Base-by-base conservation (phyloP, 2,888 invertebrate species). In the Plebejus melissa region DNA sequence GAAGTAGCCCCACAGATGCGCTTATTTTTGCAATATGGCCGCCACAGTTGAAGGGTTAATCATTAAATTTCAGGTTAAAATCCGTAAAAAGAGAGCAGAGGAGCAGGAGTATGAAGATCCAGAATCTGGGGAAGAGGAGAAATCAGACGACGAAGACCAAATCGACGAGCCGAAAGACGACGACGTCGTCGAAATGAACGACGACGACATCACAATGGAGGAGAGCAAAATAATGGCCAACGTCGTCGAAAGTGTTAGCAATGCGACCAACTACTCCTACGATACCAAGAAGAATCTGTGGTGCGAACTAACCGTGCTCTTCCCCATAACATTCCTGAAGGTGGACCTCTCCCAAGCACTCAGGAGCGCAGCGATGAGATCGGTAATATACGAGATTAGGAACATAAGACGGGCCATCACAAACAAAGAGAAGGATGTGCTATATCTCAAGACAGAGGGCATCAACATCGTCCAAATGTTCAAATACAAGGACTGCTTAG, bases 381-480 rank as follows among this genome's bases (percentile, higher is more conserved):
- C 97, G 0, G 95, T 98, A 0, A 94, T 99, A 9, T 96, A 97
- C 87, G 96, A 98, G 88, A 95, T 97, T 0, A 95, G 96, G 0
- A 94, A 96, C 69, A 98, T 99, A 77, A 97, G 95, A 82, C 94
- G 97, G 77, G 98, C 98, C 0, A 97, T 99, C 76, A 96, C 97
- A 0, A 96, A 96, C 78, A 94, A 94, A 83, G 96, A 96, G 82
- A 94, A 95, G 74, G 91, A 94, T 32, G 89, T 94, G 22, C 88
- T 96, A 0, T 94, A 96, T 78, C 93, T 99, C 0, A 97, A 98
- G 89, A 99, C 99, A 0, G 99, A 99, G 84, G 99, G 99, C 4
- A 97, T 99, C 74, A 99, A 99, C 85, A 96, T 99, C 76, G 92
- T 95, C 74, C 98, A 98, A 92, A 97, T 99, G 96, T 98, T 96